Percentiles rank a stretch among this genome's conserved stretches.
These are phyloP conservation scores for Pseudomyrmex dendroicus DNA, from an alignment of 1,140 invertebrate species.

Conservation along the genomic window DNA sequence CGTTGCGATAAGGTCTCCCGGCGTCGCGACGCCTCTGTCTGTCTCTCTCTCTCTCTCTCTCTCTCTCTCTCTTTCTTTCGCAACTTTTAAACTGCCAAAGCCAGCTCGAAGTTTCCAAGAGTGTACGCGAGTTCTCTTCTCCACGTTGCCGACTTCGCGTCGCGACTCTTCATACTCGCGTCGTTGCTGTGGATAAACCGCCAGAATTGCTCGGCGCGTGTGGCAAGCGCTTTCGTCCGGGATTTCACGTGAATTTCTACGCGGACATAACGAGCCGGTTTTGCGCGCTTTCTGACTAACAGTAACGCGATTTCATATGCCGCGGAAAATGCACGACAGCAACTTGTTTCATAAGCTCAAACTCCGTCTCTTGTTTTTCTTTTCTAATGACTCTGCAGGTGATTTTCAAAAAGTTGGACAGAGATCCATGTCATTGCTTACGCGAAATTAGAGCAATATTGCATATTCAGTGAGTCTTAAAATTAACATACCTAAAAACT, in stretches of 20 bases:
- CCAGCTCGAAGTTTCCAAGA: constrained; percentile 65
- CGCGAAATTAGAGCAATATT: not conserved
- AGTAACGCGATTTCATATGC: constrained; percentile 24
- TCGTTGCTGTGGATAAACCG: constrained; percentile 30
- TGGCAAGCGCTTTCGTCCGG: constrained; percentile 5
- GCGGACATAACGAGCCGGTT: constrained; percentile 23
- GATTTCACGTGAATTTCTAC: constrained; percentile 56
- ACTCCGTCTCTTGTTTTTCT: not conserved
- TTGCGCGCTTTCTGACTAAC: not conserved
- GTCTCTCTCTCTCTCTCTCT: constrained; percentile 24
- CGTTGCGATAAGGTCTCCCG: constrained; percentile 68
- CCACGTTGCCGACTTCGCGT: not conserved
- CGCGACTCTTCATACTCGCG: not conserved
- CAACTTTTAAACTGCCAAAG: constrained; percentile 78
- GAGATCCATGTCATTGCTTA: not conserved
- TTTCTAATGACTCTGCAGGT: not conserved
- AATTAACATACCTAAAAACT: not conserved
- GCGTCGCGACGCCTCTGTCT: constrained; percentile 46
- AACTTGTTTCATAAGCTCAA: constrained; percentile 18
- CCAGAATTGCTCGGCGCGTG: constrained; percentile 50
- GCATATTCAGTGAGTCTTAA: not conserved
- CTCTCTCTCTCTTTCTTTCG: constrained; percentile 26
- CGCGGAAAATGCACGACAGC: constrained; percentile 1
- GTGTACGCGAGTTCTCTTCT: constrained; percentile 33
- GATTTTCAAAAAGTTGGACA: not conserved